phyloP scores from a whole-genome alignment of 1,140 invertebrate genomes.

The Antheraea mylitta region DNA sequence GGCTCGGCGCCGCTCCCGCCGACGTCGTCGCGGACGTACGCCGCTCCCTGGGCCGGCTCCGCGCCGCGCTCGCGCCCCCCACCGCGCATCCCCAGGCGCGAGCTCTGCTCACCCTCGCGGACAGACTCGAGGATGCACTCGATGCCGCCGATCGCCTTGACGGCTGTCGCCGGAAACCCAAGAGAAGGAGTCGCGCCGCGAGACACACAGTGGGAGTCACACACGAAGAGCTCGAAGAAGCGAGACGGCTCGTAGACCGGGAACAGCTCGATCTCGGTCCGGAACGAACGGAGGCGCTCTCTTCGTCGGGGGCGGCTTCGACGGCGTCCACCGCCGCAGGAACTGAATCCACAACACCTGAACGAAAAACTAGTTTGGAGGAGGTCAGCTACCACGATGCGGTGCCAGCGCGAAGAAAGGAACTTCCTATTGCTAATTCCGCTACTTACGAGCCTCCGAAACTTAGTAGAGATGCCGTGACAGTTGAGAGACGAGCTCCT shows the following conservation, averaged over 20 bases:
- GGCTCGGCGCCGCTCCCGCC: too few relatives aligned
- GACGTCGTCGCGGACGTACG: too few relatives aligned
- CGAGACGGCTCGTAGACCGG: slow-evolving; percentile 85
- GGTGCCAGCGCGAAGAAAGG: slow-evolving; percentile 46
- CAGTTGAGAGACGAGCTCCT: slow-evolving; percentile 48
- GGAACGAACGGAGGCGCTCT: slow-evolving; percentile 22
- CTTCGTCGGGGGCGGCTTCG: slow-evolving; percentile 22
- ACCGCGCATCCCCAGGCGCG: slow-evolving; percentile 77
- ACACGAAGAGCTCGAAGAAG: slow-evolving; percentile 87
- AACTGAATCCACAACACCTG: slow-evolving; percentile 43
- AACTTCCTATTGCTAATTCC: slow-evolving; percentile 45
- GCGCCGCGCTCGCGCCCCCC: slow-evolving; percentile 57
- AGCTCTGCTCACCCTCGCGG: slow-evolving; percentile 87
- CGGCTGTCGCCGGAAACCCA: slow-evolving; percentile 48
- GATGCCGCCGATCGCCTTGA: slow-evolving; percentile 67
- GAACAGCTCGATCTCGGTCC: slow-evolving; percentile 69
- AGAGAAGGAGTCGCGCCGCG: slow-evolving; percentile 76
- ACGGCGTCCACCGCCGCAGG: slow-evolving; percentile 36
- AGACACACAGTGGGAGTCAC: slow-evolving; percentile 91
- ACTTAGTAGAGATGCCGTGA: slow-evolving; percentile 39
- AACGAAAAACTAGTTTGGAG: slow-evolving; percentile 49
- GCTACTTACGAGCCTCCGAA: slow-evolving; percentile 50
- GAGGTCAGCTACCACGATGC: slow-evolving; percentile 56
- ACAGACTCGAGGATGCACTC: slow-evolving; percentile 86
- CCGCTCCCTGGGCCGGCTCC: too few relatives aligned